Conservation (phyloP, 2,888 invertebrate species). For the Omphaloscelis lunosa region DNA sequence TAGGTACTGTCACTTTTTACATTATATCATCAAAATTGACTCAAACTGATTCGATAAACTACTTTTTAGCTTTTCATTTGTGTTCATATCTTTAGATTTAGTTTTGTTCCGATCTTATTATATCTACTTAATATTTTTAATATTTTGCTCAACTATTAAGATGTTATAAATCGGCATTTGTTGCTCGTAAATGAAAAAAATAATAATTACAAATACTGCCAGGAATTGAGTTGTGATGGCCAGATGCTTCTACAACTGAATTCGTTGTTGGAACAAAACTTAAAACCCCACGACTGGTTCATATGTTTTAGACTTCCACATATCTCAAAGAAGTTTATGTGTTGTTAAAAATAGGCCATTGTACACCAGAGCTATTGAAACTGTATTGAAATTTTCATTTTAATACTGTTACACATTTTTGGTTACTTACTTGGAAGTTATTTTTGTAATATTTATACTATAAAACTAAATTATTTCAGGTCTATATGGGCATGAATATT, state of each 20-base stretch:
- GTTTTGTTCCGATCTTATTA: background rate
- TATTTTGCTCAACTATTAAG: background rate
- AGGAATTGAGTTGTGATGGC: background rate
- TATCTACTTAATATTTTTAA: no score
- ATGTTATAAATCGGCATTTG: background rate
- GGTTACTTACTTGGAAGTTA: constrained; percentile 36
- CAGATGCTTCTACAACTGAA: background rate
- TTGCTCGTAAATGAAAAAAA: background rate
- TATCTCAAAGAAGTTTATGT: background rate
- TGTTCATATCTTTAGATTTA: background rate
- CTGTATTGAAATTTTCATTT: constrained; percentile 14
- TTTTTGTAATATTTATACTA: constrained; percentile 28
- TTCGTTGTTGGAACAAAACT: background rate
- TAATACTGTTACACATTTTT: constrained; percentile 52
- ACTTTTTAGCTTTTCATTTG: background rate
- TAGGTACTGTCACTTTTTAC: background rate
- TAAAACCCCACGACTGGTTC: background rate
- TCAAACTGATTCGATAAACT: background rate
- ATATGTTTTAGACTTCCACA: background rate
- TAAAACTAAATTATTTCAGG: constrained; percentile 33
- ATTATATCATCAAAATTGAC: background rate
- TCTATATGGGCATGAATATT: constrained; percentile 25
- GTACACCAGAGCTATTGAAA: constrained; percentile 12
- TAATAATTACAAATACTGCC: background rate
- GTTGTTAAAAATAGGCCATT: background rate